Evolutionary conservation across 2,113 vertebrate genomes (phyloP).

Genomic region (Ciconia stormi): DNA sequence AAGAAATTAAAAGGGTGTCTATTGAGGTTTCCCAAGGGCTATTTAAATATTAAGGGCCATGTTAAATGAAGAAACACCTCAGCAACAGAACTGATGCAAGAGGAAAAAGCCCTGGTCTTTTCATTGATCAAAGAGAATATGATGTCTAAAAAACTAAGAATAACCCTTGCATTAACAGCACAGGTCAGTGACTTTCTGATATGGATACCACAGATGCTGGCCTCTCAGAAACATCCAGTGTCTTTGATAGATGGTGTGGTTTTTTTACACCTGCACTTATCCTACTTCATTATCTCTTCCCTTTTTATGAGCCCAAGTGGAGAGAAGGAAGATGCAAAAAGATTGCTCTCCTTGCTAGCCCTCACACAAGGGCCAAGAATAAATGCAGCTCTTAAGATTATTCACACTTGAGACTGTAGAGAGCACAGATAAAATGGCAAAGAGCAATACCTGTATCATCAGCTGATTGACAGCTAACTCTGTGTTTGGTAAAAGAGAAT

Average conservation of each 20-base stretch:
- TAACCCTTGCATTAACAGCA: background rate
- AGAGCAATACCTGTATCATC: background rate
- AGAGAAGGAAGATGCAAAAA: background rate
- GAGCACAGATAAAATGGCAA: background rate
- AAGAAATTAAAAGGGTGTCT: background rate
- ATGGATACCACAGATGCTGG: background rate
- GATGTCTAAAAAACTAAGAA: background rate
- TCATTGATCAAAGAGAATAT: background rate
- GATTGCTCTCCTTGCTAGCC: background rate
- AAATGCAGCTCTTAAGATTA: background rate
- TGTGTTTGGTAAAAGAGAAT: background rate
- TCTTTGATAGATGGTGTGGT: background rate
- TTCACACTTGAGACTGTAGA: background rate
- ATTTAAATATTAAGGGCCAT: background rate
- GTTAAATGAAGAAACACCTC: background rate
- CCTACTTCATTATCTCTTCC: background rate
- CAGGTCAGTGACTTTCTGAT: background rate
- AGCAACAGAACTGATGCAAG: background rate
- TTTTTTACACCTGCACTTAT: background rate
- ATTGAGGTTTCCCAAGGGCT: background rate
- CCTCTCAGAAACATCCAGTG: background rate
- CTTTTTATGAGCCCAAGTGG: background rate
- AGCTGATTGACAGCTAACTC: background rate
- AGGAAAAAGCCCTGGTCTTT: background rate
- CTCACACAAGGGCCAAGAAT: background rate